Evolutionary conservation across 2,797 vertebrate species (phyloP).

Genomic region (Garrulus glandarius): DNA sequence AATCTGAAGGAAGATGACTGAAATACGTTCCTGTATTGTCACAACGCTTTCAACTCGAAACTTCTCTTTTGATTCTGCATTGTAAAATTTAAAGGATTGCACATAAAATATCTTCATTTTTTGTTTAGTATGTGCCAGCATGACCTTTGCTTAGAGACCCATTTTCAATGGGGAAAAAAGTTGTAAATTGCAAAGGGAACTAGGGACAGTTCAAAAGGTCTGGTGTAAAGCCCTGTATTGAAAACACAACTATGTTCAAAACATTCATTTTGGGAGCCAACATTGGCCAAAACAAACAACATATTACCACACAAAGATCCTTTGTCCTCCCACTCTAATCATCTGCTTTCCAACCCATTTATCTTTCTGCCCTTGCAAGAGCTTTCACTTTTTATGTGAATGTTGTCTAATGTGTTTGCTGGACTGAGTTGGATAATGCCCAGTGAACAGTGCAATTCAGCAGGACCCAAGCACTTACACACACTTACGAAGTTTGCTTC

Average conservation of each 20-base stretch:
- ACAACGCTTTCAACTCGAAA: not conserved
- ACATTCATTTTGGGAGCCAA: not conserved
- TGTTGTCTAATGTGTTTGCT: not conserved
- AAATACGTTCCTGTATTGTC: accelerated
- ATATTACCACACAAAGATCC: not conserved
- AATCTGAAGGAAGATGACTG: not conserved
- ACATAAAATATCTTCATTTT: not conserved
- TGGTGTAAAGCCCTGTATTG: not conserved
- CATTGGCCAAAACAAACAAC: not conserved
- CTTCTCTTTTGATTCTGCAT: not conserved
- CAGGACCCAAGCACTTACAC: not conserved
- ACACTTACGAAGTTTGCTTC: not conserved
- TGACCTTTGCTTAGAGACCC: accelerated
- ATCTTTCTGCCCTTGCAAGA: not conserved
- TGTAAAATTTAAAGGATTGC: not conserved
- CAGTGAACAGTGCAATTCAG: not conserved
- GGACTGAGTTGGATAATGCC: not conserved
- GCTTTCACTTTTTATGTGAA: not conserved
- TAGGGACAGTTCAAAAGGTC: not conserved
- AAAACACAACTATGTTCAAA: not conserved
- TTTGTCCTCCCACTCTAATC: accelerated
- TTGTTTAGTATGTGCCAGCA: not conserved
- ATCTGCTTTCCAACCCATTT: not conserved
- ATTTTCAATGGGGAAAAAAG: not conserved
- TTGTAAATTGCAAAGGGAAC: not conserved